Evolutionary conservation across 1,140 invertebrate genomes (phyloP), one percentile per base, ranked within the genome.

Genomic region (Scylla paramamosain): DNA sequence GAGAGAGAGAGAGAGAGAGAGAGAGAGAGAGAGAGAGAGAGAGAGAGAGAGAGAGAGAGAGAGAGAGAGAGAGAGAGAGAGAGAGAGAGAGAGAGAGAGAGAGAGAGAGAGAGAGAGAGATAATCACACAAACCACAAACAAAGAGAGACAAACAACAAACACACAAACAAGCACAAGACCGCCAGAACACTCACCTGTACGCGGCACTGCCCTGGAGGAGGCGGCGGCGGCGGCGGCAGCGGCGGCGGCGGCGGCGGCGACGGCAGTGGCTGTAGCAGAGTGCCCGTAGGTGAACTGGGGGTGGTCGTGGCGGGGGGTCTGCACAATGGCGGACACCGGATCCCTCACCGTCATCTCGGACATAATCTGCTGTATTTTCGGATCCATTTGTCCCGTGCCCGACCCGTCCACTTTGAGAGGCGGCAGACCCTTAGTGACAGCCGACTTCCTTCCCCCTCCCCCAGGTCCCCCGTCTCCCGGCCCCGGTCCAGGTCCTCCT

Each of bases 401-500:
- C n/a, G 67, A 20, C 48, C 82, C 84, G 29, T 14, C 48, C 59
- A 95, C 77, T 32, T 92, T 91, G 39, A 92, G 45, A 48, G 31
- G 91, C 25, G 52, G 46, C 10, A 92, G 46, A 28, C n/a, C n/a
- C 94, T 46, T 95, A 12, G 7, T 84, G 90, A 86, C 67, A 45
- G 0, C 48, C 48, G 20, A 20, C 48, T 32, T 84, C n/a, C 32
- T 16, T 45, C 83, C 45, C 84, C 92, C 46, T n/a, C 93, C 93
- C 46, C 93, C 88, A 45, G 86, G 86, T 28, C 88, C 94, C 25
- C 94, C 94, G 4, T 92, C 90, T 20, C 94, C 94, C 39, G 94
- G 94, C 29, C 94, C 94, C 28, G 94, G 91, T n/a, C 94, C 91
- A 4, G 94, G 94, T 0, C 94, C 94, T 0, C 91, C 83, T 91